Conservation (phyloP, 2,113 vertebrate species). For the Callopanchax toddi region DNA sequence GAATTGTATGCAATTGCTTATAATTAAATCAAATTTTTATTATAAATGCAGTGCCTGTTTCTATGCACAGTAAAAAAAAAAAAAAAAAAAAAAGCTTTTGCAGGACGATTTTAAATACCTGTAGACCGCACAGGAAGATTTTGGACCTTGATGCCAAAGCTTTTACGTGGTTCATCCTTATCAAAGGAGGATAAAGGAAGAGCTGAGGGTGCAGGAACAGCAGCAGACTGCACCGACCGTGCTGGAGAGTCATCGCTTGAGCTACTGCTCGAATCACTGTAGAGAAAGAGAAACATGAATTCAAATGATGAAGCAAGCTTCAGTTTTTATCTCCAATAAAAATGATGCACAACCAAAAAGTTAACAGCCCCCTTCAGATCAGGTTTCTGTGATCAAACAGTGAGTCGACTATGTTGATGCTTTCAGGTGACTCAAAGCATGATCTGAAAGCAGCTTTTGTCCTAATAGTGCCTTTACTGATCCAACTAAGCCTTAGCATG, state of each 20-base stretch:
- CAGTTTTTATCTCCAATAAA: background rate
- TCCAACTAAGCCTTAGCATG: background rate
- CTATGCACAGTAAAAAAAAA: background rate
- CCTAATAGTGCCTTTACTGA: background rate
- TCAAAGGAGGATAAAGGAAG: conserved; percentile 90
- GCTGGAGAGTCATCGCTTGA: conserved; percentile 96
- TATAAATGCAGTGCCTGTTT: background rate
- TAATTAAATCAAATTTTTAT: background rate
- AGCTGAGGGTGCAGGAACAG: conserved; percentile 91
- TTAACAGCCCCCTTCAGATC: too few relatives aligned
- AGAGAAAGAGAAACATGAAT: conserved; percentile 49
- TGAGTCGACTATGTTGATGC: too few relatives aligned
- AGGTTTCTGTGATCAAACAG: too few relatives aligned
- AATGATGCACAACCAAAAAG: background rate
- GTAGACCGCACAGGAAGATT: conserved; percentile 99
- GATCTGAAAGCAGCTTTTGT: background rate
- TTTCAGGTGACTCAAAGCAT: too few relatives aligned
- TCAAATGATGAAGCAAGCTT: background rate
- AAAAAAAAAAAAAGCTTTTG: background rate
- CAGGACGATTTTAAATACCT: conserved; percentile 76
- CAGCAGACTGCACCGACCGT: conserved; percentile 94
- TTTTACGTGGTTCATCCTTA: conserved; percentile 98
- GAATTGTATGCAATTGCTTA: background rate
- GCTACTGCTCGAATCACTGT: conserved; percentile 96
- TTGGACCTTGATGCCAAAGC: conserved; percentile 99